These are phyloP conservation scores for Hylaeus anthracinus DNA, from an alignment of 1,140 invertebrate species.

Conservation along the genomic window DNA sequence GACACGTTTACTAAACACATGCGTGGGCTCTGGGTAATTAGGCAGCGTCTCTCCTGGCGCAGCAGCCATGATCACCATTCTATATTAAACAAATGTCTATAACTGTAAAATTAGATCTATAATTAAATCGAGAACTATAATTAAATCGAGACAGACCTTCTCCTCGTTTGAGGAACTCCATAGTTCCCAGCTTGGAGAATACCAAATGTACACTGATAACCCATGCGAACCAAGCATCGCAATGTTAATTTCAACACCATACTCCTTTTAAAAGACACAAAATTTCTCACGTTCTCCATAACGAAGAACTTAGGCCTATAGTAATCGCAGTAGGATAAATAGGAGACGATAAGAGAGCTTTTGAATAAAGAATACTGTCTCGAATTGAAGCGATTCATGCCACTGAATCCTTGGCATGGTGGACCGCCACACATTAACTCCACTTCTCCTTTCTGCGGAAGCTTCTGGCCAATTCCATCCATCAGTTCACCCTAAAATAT, in stretches of 20 bases:
- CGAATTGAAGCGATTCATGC: conserved; percentile 94
- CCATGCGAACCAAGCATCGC: conserved; percentile 90
- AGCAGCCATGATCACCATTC: conserved; percentile 91
- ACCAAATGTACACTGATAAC: conserved; percentile 94
- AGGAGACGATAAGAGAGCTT: conserved; percentile 93
- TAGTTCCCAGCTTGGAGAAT: conserved; percentile 93
- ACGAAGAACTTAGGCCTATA: conserved; percentile 93
- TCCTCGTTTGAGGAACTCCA: conserved; percentile 91
- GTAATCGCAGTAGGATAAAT: conserved; percentile 92
- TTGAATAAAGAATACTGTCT: conserved; percentile 94
- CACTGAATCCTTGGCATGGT: conserved; percentile 95
- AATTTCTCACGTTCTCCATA: conserved; percentile 94
- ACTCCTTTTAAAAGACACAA: conserved; percentile 89
- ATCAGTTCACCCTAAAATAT: conserved; percentile 80
- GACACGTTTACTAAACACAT: conserved; percentile 89
- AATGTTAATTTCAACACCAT: conserved; percentile 92
- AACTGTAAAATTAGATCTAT: neutral
- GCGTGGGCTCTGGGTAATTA: conserved; percentile 89
- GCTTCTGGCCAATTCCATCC: conserved; percentile 82
- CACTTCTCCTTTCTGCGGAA: conserved; percentile 91
- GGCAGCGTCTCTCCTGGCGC: conserved; percentile 91
- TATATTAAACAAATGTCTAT: conserved; percentile 57
- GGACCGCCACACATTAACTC: conserved; percentile 93
- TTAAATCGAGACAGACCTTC: conserved; percentile 80
- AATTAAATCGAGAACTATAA: neutral